Conservation (phyloP, 2,888 invertebrate species). For the Oscheius myriophilus region DNA sequence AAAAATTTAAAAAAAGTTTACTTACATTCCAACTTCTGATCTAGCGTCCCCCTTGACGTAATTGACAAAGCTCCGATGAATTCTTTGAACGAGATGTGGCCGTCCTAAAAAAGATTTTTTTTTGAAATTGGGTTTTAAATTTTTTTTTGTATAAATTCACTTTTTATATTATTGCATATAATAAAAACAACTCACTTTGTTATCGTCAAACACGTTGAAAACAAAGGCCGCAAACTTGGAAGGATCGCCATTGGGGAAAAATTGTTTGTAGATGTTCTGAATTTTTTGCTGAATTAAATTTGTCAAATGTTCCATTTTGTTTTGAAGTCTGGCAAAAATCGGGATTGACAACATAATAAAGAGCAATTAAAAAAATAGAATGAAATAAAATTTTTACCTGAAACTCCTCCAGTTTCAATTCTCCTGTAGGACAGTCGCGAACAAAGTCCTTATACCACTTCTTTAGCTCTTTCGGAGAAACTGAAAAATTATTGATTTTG, state of each 20-base stretch:
- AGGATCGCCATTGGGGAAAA: constrained; percentile 98
- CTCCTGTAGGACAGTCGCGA: constrained; percentile 73
- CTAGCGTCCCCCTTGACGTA: constrained; percentile 70
- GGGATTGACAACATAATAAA: not conserved
- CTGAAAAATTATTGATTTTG: constrained; percentile 69
- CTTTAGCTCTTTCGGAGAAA: constrained; percentile 71
- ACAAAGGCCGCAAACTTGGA: constrained; percentile 97
- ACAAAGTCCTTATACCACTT: constrained; percentile 74
- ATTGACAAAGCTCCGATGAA: constrained; percentile 71
- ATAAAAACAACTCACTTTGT: constrained; percentile 80
- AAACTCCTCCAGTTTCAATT: constrained; percentile 71
- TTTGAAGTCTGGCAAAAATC: not conserved
- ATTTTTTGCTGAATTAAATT: constrained; percentile 3
- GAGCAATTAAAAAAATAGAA: not conserved
- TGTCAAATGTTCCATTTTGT: not conserved
- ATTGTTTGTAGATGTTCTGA: constrained; percentile 83
- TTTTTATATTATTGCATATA: not conserved
- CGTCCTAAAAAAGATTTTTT: constrained; percentile 61
- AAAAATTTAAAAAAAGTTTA: constrained; percentile 3
- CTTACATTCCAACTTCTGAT: constrained; percentile 70
- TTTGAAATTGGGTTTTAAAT: too few relatives aligned
- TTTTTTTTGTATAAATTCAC: not conserved
- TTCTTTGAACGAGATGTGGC: constrained; percentile 66
- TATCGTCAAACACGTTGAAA: constrained; percentile 97
- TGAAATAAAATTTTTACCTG: too few relatives aligned